phyloP scores from a whole-genome alignment of 2,113 vertebrate species.

The Calypte anna region DNA sequence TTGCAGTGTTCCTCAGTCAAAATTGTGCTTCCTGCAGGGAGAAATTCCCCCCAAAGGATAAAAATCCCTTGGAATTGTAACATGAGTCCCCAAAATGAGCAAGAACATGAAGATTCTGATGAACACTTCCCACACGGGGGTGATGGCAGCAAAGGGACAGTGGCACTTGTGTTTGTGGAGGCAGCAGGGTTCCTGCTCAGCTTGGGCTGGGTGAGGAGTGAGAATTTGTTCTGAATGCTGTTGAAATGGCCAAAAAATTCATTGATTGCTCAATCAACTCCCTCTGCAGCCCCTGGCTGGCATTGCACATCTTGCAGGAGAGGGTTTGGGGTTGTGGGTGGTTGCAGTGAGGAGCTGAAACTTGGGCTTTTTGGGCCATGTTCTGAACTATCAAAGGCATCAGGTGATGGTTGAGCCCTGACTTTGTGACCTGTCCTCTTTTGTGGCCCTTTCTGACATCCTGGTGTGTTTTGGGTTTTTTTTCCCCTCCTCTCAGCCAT shows the following conservation, averaged over 20 bases:
- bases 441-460: fast-evolving
- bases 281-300: neutral
- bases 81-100: fast-evolving
- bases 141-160: fast-evolving
- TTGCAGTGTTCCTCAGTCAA: neutral
- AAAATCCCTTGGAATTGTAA: fast-evolving
- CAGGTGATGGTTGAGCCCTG: fast-evolving
- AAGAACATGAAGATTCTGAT: neutral
- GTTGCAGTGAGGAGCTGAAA: neutral
- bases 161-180: neutral
- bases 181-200: fast-evolving
- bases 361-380: neutral
- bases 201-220: neutral
- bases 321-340: neutral
- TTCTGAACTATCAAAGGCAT: fast-evolving
- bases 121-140: neutral
- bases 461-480: neutral
- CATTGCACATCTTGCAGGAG: fast-evolving
- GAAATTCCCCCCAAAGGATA: neutral
- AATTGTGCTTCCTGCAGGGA: fast-evolving
- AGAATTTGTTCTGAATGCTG: neutral
- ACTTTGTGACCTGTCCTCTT: neutral
- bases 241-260: neutral
- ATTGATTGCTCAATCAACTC: fast-evolving
- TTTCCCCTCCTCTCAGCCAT: conserved; percentile 72